Evolutionary conservation across 2,888 invertebrate genomes (phyloP), one percentile per base, ranked within the genome.

Genomic region (Mamestra brassicae): DNA sequence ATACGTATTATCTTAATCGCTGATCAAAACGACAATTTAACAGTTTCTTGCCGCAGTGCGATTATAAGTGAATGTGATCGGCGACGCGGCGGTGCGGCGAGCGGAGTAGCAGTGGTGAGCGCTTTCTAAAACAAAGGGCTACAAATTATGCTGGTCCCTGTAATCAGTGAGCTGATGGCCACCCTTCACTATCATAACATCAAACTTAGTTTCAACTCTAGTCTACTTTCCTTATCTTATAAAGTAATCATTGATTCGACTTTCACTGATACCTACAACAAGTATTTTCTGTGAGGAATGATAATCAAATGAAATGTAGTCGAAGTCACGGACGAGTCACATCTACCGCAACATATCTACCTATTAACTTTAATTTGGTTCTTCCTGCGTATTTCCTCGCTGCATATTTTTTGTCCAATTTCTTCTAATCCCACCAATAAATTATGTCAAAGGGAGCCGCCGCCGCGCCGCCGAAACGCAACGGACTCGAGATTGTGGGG

Each of bases 401-500:
- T 69, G 80, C 81, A 79, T 72, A 81, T 72, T 82, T 78, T 82
- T 85, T 76, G 74, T 54, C n/a, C 76, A 76, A 72, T 80, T 78
- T 73, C 57, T 75, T 83, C 78, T 85, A 86, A 82, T 77, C 73
- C 65, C 68, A 70, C 52, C 72, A 67, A 81, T 87, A 86, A 86
- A 88, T 86, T 73, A 78, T 64, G 65, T 70, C 81, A 67, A 72
- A 74, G 71, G 38, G 57, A 72, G 26, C 73, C 66, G 81, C 81
- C 79, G 77, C 75, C 78, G 74, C 66, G 81, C 81, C 79, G 77
- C 75, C 78, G 74, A 62, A 80, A 81, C 83, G 50, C 71, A 78
- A 71, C 78, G 75, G 64, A 74, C 58, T 74, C 78, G n/a, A 89
- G 89, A 90, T 90, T 85, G 88, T 81, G 87, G 78, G 89, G 86